These are phyloP conservation scores for Notodonta dromedarius DNA, from an alignment of 2,888 invertebrate species.

Conservation along the genomic window DNA sequence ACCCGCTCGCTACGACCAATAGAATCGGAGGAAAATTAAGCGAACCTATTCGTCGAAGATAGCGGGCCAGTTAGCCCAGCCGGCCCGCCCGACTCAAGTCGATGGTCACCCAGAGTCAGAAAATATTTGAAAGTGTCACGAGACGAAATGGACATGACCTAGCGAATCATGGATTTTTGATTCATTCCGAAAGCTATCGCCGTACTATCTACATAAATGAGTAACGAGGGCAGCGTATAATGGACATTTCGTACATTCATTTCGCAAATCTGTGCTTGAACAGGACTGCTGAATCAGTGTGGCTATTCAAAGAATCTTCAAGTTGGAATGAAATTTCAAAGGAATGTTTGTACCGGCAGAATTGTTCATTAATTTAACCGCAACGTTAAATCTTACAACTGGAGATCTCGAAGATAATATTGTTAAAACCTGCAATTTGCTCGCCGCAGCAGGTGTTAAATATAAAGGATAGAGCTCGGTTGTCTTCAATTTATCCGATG, in stretches of 20 bases:
- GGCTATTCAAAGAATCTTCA: conserved; percentile 43
- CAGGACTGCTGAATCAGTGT: conserved; percentile 29
- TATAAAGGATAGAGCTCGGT: conserved; percentile 56
- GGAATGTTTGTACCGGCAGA: conserved; percentile 48
- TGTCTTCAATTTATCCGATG: conserved; percentile 59
- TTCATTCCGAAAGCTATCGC: conserved; percentile 21
- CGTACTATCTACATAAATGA: conserved; percentile 11
- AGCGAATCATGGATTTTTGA: conserved; percentile 14
- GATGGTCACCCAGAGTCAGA: background rate
- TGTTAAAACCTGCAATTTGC: conserved; percentile 51
- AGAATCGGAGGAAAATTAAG: no score
- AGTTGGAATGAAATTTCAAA: conserved; percentile 46
- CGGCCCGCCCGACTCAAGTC: no score
- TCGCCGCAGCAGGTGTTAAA: conserved; percentile 57
- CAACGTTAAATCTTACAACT: conserved; percentile 54
- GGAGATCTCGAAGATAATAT: conserved; percentile 58
- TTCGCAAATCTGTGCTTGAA: conserved; percentile 30
- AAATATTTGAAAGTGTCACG: conserved; percentile 11
- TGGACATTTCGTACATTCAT: conserved; percentile 30
- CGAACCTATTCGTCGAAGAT: no score
- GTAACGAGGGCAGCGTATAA: conserved; percentile 15
- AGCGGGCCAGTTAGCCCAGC: no score
- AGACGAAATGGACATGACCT: conserved; percentile 21
- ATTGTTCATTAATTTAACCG: conserved; percentile 58
- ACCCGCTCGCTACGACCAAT: no score